Conservation (phyloP, 2,888 invertebrate genomes). For the Drosophila pseudotakahashii region DNA sequence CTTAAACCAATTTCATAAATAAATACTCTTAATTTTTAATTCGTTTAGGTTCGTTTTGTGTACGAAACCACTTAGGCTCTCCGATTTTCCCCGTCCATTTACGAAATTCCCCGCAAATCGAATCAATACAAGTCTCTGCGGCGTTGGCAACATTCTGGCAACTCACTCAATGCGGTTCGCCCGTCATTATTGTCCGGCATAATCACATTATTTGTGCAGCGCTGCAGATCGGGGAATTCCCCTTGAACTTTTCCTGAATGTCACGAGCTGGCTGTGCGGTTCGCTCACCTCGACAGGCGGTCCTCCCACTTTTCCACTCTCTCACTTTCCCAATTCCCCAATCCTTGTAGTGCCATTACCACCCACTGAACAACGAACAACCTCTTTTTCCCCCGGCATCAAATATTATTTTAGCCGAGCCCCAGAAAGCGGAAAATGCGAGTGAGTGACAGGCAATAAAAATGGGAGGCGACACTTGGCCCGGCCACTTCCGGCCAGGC, state of each 20-base stretch:
- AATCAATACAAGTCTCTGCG: constrained; percentile 23
- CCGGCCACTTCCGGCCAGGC: constrained; percentile 56
- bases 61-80: no score
- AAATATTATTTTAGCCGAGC: constrained; percentile 57
- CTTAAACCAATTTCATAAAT: no score
- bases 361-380: constrained; percentile 23
- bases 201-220: constrained; percentile 48
- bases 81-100: no score
- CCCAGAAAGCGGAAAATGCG: constrained; percentile 9
- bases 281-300: constrained; percentile 37
- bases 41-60: background rate
- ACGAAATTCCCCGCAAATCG: background rate
- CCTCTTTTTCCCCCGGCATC: constrained; percentile 19
- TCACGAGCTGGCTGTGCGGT: constrained; percentile 46
- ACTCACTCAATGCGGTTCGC: constrained; percentile 24
- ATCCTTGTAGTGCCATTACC: constrained; percentile 11
- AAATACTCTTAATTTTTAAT: no score
- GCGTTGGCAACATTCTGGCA: constrained; percentile 13
- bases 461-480: constrained; percentile 51
- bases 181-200: constrained; percentile 30
- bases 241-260: constrained; percentile 73
- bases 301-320: background rate
- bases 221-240: constrained; percentile 38
- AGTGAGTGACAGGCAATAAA: constrained; percentile 70
- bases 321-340: constrained; percentile 24